These are phyloP conservation scores for Neodiprion pinetum DNA, from an alignment of 1,140 invertebrate species.

Conservation along the genomic window DNA sequence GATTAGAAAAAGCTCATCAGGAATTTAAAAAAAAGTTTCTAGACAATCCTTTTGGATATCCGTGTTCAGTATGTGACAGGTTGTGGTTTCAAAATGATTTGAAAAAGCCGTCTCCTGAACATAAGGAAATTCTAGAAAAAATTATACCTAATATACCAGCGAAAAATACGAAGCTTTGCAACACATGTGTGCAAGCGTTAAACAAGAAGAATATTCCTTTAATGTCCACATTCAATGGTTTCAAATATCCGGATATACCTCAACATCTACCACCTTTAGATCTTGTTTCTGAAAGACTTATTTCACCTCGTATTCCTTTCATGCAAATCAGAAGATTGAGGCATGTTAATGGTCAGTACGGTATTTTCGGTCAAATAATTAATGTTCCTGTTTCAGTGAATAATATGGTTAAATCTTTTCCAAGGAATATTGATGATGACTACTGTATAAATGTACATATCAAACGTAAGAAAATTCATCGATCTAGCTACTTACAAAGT, in stretches of 20 bases:
- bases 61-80: too few relatives aligned
- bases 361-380: slow-evolving; percentile 51
- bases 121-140: too few relatives aligned
- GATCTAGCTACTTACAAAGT: slow-evolving; percentile 31
- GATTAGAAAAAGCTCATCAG: too few relatives aligned
- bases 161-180: too few relatives aligned
- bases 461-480: slow-evolving; percentile 41
- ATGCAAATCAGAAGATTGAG: slow-evolving; percentile 52
- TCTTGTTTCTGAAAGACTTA: slow-evolving; percentile 43
- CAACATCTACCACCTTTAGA: slow-evolving; percentile 32
- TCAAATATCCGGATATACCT: slow-evolving; percentile 11
- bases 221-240: slow-evolving; percentile 18
- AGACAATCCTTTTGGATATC: too few relatives aligned
- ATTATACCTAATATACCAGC: too few relatives aligned
- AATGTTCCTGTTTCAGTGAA: slow-evolving; percentile 51
- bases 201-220: slow-evolving; percentile 3
- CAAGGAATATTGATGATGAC: slow-evolving; percentile 47
- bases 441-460: slow-evolving; percentile 43
- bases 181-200: background rate
- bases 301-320: slow-evolving; percentile 38
- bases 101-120: too few relatives aligned
- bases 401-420: slow-evolving; percentile 49
- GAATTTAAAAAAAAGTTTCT: too few relatives aligned
- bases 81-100: too few relatives aligned
- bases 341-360: slow-evolving; percentile 43